phyloP scores from a whole-genome alignment of 2,888 invertebrate genomes.

The Drosophila borborema region DNA sequence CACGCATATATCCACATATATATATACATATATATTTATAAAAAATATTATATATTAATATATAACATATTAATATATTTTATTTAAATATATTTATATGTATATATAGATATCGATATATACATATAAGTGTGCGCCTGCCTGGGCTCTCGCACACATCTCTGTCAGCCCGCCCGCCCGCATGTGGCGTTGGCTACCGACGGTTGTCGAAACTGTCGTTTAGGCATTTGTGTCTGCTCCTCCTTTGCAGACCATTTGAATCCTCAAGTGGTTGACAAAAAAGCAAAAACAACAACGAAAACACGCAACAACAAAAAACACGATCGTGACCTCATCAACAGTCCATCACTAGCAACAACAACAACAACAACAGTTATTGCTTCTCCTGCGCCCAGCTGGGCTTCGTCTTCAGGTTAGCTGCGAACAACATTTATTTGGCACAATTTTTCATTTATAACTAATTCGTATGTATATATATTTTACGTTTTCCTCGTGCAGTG shows the following conservation, averaged over 20 bases:
- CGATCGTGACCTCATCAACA: slow-evolving; percentile 67
- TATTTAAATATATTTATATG: neutral
- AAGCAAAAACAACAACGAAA: neutral
- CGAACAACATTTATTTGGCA: neutral
- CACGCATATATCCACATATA: neutral
- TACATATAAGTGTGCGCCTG: slow-evolving; percentile 9
- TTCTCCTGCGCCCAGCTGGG: slow-evolving; percentile 13
- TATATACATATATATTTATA: neutral
- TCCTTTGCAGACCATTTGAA: slow-evolving; percentile 31
- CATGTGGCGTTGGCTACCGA: slow-evolving; percentile 67
- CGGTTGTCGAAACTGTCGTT: slow-evolving; percentile 45
- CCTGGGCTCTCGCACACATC: slow-evolving; percentile 6
- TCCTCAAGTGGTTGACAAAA: slow-evolving; percentile 60
- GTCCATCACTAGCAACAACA: slow-evolving; percentile 24
- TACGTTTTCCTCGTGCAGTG: neutral
- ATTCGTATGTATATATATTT: neutral
- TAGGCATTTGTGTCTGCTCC: slow-evolving; percentile 27
- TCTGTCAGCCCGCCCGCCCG: slow-evolving; percentile 47
- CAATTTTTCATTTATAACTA: neutral
- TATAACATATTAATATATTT: neutral
- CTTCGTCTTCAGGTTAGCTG: slow-evolving; percentile 6
- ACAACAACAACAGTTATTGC: slow-evolving; percentile 22
- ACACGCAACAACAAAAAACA: slow-evolving; percentile 7
- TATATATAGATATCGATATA: neutral
- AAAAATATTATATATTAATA: neutral